Evolutionary conservation across 2,888 invertebrate genomes (phyloP), one percentile per base, ranked within the genome.

Genomic region (Cremastinae sp.): DNA sequence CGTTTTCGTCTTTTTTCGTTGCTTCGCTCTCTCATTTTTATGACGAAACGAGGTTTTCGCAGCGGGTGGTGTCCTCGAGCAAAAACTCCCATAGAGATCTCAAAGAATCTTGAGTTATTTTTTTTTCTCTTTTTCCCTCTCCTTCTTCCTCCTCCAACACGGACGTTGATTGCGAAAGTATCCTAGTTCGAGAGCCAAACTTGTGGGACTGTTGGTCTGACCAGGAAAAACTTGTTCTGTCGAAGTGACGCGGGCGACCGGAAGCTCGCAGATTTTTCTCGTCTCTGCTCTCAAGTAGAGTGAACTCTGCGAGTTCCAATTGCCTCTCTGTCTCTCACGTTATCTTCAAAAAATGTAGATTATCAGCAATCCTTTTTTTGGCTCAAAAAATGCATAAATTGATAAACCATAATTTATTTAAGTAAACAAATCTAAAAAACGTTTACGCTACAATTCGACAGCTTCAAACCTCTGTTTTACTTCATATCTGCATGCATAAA

Each of bases 151-250:
- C 75, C 2, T 28, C 28, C 28, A 28, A 3, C 28, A 5, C 61
- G 66, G 62, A 68, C 72, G 71, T 58, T 72, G 71, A 75, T 75
- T 75, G 68, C 75, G 68, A 75, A 75, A 75, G 75, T 75, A 51
- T 56, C 71, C 70, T 10, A 37, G 9, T 28, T 74, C 53, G 65
- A 35, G 39, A 16, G 12, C 5, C 28, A 12, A 9, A 28, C 12
- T 8, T 35, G 12, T 28, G 28, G 10, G 28, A 5, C 28, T 53
- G 8, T 49, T 12, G 1, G 53, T 20, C 8, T 49, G 49, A 28
- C 28, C 28, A 5, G 5, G 28, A 5, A 28, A 28, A 28, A 28
- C 28, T 28, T 28, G 28, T 28, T 28, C 5, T 28, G 28, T 5
- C 28, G 28, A 28, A 45, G 16, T 18, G 37, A 20, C 28, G 43